A percentile compares a stretch with the other conserved stretches of the same genome.
These are phyloP conservation scores for Indri indri DNA, from an alignment of 2,113 vertebrate genomes.

Conservation along the genomic window DNA sequence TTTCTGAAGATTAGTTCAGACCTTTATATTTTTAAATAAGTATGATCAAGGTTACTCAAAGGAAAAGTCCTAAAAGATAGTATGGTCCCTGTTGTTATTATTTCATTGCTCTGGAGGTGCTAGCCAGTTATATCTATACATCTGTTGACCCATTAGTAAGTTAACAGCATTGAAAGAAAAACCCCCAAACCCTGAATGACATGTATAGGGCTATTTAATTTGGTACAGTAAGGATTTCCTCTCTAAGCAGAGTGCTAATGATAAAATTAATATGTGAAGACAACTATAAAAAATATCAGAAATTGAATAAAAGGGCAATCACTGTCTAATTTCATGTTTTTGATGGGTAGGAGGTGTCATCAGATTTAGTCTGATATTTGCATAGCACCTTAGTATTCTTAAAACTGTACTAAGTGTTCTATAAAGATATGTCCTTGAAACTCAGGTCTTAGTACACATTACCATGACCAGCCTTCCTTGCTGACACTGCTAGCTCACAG, in stretches of 20 bases:
- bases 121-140: neutral
- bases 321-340: neutral
- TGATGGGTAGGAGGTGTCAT: neutral
- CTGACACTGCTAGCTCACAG: neutral
- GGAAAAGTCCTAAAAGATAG: neutral
- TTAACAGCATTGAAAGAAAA: conserved; percentile 23
- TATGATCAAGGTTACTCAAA: neutral
- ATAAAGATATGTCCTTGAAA: neutral
- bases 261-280: neutral
- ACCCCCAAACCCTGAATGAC: neutral
- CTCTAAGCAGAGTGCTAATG: neutral
- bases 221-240: neutral
- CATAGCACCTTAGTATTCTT: neutral
- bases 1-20: conserved; percentile 17
- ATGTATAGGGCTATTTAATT: neutral
- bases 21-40: conserved; percentile 33
- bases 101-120: neutral
- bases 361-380: neutral
- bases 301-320: neutral
- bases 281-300: neutral
- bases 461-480: neutral
- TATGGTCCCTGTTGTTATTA: neutral
- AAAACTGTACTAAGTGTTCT: neutral
- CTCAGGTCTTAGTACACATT: neutral
- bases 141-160: neutral